A percentile compares a stretch with the other conserved stretches of the same genome.
Evolutionary conservation across 2,797 vertebrate genomes (phyloP).

Genomic region (Acropternis orthonyx): DNA sequence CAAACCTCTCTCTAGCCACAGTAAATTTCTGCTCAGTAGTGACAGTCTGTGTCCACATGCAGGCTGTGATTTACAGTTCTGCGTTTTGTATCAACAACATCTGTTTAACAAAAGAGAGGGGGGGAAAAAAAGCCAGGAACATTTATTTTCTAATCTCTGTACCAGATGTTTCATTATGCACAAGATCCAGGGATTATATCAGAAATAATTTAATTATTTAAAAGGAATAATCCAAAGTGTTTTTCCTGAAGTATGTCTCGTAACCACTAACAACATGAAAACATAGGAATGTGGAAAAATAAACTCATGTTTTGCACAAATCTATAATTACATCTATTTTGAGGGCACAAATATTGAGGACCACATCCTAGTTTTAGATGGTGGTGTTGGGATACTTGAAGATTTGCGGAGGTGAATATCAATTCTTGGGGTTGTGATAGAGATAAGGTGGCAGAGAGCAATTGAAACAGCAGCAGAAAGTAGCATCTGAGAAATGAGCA

Average conservation of each 20-base stretch:
- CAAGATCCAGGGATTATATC: slow-evolving; percentile 44
- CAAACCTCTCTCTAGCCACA: slow-evolving; percentile 54
- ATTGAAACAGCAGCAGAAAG: neutral
- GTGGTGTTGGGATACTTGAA: neutral
- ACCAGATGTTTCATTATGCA: slow-evolving; percentile 53
- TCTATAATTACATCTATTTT: neutral
- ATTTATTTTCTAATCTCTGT: slow-evolving; percentile 45
- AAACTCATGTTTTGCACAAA: neutral
- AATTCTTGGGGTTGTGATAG: neutral
- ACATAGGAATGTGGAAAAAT: slow-evolving; percentile 19
- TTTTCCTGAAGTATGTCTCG: slow-evolving; percentile 16
- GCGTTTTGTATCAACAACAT: slow-evolving; percentile 63
- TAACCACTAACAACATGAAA: slow-evolving; percentile 34
- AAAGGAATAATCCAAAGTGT: slow-evolving; percentile 24
- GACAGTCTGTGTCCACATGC: slow-evolving; percentile 58
- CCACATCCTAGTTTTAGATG: neutral
- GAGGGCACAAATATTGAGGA: neutral
- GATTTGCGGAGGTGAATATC: neutral
- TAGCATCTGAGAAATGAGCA: neutral
- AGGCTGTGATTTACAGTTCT: slow-evolving; percentile 57
- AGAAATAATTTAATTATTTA: slow-evolving; percentile 55
- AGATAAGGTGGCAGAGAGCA: neutral
- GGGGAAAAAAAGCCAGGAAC: slow-evolving; percentile 20
- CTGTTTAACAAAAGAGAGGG: slow-evolving; percentile 56
- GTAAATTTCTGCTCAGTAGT: slow-evolving; percentile 58